Conservation (phyloP, 1,140 invertebrate species). For the Bombus sylvicola region DNA sequence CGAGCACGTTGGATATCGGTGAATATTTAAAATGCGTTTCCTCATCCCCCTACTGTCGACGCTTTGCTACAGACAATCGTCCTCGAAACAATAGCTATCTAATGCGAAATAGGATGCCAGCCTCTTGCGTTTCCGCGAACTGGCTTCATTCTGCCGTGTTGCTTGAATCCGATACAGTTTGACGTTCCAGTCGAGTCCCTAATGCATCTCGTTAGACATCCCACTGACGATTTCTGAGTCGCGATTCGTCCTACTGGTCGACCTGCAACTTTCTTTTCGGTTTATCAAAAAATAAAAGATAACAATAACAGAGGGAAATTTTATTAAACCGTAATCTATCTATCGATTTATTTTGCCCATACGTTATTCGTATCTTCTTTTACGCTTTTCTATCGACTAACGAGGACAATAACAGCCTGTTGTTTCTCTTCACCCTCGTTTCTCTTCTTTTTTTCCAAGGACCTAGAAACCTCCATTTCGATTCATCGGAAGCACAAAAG, state of each 20-base stretch:
- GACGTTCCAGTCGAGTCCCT: not conserved
- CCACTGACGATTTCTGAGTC: not conserved
- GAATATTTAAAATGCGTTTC: slow-evolving; percentile 49
- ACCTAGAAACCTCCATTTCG: no score
- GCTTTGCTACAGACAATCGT: slow-evolving; percentile 28
- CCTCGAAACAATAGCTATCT: slow-evolving; percentile 65
- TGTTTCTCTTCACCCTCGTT: not conserved
- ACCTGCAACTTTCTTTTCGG: not conserved
- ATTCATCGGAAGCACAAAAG: not conserved
- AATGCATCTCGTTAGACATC: slow-evolving; percentile 29
- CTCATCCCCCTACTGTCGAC: not conserved
- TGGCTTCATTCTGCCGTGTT: slow-evolving; percentile 44
- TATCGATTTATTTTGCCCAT: not conserved
- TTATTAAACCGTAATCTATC: not conserved
- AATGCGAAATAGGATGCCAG: slow-evolving; percentile 61
- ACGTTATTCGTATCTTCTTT: not conserved
- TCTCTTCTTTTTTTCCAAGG: not conserved
- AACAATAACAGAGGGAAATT: not conserved
- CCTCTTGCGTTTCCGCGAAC: slow-evolving; percentile 36
- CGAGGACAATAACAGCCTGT: not conserved
- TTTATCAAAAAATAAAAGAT: not conserved
- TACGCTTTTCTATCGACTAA: not conserved
- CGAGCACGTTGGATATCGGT: not conserved
- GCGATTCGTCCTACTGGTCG: not conserved
- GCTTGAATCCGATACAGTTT: slow-evolving; percentile 25